Conservation (phyloP, 2,797 vertebrate species). For the Brachyrhaphis roseni region DNA sequence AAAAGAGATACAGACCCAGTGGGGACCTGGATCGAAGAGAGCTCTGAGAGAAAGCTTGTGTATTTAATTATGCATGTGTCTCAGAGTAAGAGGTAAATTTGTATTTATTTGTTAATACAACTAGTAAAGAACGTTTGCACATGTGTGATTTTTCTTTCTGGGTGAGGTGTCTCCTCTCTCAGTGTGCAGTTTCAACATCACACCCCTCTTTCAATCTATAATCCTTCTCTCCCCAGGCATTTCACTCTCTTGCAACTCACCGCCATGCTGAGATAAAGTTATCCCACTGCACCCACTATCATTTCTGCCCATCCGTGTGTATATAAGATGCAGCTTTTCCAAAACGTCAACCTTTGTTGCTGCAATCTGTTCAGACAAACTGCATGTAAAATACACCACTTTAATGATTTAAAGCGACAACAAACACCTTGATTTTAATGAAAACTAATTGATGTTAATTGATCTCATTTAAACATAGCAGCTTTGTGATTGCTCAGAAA, state of each 20-base stretch:
- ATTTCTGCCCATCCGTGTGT: conserved; percentile 25
- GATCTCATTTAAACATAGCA: not conserved
- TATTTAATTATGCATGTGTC: conserved; percentile 10
- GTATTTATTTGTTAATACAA: conserved; percentile 3
- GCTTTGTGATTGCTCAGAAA: not conserved
- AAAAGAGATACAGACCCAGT: conserved; percentile 23
- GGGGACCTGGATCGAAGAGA: conserved; percentile 13
- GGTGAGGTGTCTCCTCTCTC: conserved; percentile 54
- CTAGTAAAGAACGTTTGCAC: conserved; percentile 27
- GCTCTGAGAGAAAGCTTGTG: conserved; percentile 10
- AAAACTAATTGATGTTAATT: not conserved
- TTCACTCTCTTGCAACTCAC: conserved; percentile 55
- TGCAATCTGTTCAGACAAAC: conserved; percentile 7
- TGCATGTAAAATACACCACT: not conserved
- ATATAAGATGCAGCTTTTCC: conserved; percentile 3
- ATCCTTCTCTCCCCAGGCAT: conserved; percentile 67
- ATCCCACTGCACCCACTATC: conserved; percentile 59
- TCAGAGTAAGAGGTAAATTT: conserved; percentile 1
- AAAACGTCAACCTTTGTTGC: conserved; percentile 28
- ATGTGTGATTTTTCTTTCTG: conserved; percentile 27
- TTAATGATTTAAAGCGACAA: not conserved
- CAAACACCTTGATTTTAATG: not conserved
- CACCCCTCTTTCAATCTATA: conserved; percentile 57
- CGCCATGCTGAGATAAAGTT: conserved; percentile 74
- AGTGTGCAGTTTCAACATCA: conserved; percentile 47